Percentiles rank a stretch among this genome's conserved stretches.
These are phyloP conservation scores for Ormyrus rosae DNA, from an alignment of 2,888 invertebrate genomes.

Conservation along the genomic window DNA sequence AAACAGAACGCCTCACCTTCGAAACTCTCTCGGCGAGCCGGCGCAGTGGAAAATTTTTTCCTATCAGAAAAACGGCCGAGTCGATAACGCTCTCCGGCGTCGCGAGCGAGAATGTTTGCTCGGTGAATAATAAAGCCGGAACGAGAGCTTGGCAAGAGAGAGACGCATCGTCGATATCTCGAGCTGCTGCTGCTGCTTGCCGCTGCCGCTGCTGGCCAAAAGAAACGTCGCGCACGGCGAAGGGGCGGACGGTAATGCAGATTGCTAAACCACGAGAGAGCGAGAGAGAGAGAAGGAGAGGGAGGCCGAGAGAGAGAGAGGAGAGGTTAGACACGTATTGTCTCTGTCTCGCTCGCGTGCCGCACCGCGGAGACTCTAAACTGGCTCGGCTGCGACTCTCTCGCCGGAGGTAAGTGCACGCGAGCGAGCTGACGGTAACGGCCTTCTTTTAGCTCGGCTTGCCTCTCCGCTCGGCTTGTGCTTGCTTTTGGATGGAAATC, in stretches of 20 bases:
- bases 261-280: constrained; percentile 57
- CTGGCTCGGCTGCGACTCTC: too few relatives aligned
- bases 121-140: constrained; percentile 47
- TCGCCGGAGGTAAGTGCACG: too few relatives aligned
- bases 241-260: constrained; percentile 66
- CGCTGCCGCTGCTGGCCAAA: constrained; percentile 51
- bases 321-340: neutral
- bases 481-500: too few relatives aligned
- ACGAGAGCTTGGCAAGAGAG: constrained; percentile 1
- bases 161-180: constrained; percentile 37
- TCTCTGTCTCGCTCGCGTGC: too few relatives aligned
- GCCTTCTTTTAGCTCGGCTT: too few relatives aligned
- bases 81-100: constrained; percentile 40
- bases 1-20: too few relatives aligned
- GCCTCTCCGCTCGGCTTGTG: too few relatives aligned
- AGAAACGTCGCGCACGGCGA: constrained; percentile 52
- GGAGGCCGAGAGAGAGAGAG: neutral
- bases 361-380: too few relatives aligned
- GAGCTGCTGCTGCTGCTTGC: constrained; percentile 3
- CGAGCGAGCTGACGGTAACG: too few relatives aligned
- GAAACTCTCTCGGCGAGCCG: too few relatives aligned
- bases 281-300: neutral
- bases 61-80: neutral
- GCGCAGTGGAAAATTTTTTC: constrained; percentile 4
- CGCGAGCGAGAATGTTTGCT: constrained; percentile 17